These are phyloP conservation scores for Echeneis naucrates DNA, from an alignment of 2,797 vertebrate species.

Conservation along the genomic window DNA sequence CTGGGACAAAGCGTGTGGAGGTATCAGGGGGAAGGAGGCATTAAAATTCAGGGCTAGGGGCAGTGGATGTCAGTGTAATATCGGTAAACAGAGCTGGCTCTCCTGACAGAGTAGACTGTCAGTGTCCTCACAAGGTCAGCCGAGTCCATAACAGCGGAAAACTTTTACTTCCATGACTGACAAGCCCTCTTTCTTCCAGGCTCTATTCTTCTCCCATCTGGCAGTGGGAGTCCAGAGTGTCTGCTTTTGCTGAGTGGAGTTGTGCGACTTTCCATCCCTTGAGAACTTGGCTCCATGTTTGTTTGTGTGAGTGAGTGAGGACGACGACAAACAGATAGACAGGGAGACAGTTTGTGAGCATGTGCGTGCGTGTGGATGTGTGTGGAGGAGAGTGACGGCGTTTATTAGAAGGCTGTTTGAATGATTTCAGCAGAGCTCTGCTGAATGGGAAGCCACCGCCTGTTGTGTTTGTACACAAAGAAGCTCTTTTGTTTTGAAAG, in stretches of 20 bases:
- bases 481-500: conserved; percentile 78
- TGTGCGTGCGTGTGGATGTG: conserved; percentile 25
- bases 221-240: conserved; percentile 62
- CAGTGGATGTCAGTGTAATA: conserved; percentile 48
- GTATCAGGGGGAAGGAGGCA: conserved; percentile 18
- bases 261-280: conserved; percentile 61
- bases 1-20: conserved; percentile 9
- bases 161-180: conserved; percentile 65
- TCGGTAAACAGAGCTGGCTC: conserved; percentile 37
- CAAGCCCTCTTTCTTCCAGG: conserved; percentile 50
- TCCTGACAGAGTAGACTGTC: conserved; percentile 48
- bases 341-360: conserved; percentile 53
- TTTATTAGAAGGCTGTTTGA: conserved; percentile 66
- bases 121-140: conserved; percentile 68
- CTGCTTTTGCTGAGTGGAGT: conserved; percentile 61
- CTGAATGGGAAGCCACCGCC: conserved; percentile 75
- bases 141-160: conserved; percentile 59
- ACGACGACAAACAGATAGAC: conserved; percentile 56
- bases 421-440: conserved; percentile 62
- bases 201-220: conserved; percentile 50
- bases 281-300: conserved; percentile 69
- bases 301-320: conserved; percentile 59
- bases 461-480: conserved; percentile 82
- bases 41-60: conserved; percentile 57
- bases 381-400: conserved; percentile 53